Evolutionary conservation across 2,888 invertebrate species (phyloP), one percentile per base, ranked within the genome.

Genomic region (Phyllotreta striolata): DNA sequence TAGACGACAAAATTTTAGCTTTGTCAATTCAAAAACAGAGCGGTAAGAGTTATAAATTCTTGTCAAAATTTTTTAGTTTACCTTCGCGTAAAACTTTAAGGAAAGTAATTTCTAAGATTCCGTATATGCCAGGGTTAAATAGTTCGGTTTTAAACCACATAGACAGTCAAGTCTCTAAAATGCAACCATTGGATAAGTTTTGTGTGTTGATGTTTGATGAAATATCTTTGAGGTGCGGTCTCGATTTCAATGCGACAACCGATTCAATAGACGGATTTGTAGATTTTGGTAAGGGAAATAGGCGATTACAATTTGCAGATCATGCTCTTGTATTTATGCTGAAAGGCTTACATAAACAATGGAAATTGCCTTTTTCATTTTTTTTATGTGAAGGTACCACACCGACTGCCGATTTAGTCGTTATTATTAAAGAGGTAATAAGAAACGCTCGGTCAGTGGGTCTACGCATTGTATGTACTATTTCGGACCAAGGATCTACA

Each of bases 261-360:
- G 41, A 60, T 13, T n/a, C 24, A 38, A 54, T 60, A 46, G 55
- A 51, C 8, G 61, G 61, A 12, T 61, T 61, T 55, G 56, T 49
- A 39, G 61, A 61, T 38, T 13, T 55, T 12, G 55, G 43, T 8
- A 51, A 13, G 8, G 43, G 24, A 24, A 24, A 40, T 37, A 55
- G 55, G 10, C 41, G 10, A n/a, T 14, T 55, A 24, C 51, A 58
- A 46, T 54, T 65, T 52, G 65, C 62, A n/a, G 55, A 66, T 58
- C 66, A 66, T 35, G 62, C 62, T 12, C 37, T 65, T 35, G 62
- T 62, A 9, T 62, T 65, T 55, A 46, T 62, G 57, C 10, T 52
- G n/a, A 41, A 57, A 57, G 57, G 62, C n/a, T 41, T 64, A 2
- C 8, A 41, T 24, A 61, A 65, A 40, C 38, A 62, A 10, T 62